Evolutionary conservation across 2,888 invertebrate genomes (phyloP).

Genomic region (Drosophila neoperkinsi): DNA sequence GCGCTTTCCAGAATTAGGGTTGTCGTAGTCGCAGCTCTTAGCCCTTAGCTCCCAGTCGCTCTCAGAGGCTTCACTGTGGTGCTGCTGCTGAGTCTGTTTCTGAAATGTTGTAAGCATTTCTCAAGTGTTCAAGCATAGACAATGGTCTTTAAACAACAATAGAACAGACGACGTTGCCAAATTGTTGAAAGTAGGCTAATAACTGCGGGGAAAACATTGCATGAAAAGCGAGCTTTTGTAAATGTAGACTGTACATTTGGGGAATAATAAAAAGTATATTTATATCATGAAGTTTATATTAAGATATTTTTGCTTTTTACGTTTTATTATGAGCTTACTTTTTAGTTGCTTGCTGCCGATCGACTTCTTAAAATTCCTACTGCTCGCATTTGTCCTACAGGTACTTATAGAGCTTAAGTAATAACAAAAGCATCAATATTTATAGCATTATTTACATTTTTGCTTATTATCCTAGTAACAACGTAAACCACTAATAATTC

Average conservation of each 20-base stretch:
- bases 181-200: constrained; percentile 64
- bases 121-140: constrained; percentile 57
- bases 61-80: constrained; percentile 23
- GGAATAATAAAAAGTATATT: neutral
- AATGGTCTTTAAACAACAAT: constrained; percentile 54
- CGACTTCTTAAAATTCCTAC: neutral
- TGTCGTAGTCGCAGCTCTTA: constrained; percentile 32
- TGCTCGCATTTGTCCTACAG: neutral
- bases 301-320: neutral
- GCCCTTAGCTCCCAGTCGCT: constrained; percentile 9
- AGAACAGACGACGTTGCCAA: constrained; percentile 56
- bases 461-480: neutral
- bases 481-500: neutral
- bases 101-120: constrained; percentile 62
- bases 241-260: constrained; percentile 17
- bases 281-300: neutral
- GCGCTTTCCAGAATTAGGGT: constrained; percentile 52
- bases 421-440: neutral
- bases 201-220: constrained; percentile 46
- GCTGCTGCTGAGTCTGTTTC: constrained; percentile 48
- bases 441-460: neutral
- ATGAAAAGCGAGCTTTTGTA: constrained; percentile 6
- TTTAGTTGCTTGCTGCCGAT: neutral
- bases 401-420: neutral
- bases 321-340: neutral